A percentile compares a stretch with the other conserved stretches of the same genome.
These are phyloP conservation scores for Aselliscus stoliczkanus DNA, from an alignment of 2,797 vertebrate genomes.

Conservation along the genomic window DNA sequence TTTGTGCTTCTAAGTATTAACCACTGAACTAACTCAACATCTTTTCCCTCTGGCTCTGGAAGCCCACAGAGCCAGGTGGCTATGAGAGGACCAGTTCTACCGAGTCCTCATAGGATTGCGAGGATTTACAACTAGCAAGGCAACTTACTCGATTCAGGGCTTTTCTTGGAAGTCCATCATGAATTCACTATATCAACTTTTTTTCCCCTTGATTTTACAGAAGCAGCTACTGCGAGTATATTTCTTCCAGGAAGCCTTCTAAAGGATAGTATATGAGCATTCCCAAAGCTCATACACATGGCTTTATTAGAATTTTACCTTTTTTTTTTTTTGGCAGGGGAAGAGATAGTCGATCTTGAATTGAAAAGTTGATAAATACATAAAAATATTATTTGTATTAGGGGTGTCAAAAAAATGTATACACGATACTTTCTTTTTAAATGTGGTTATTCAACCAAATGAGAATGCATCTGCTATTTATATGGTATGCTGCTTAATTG, in stretches of 20 bases:
- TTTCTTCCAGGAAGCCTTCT: constrained; percentile 3
- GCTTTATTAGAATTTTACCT: not conserved
- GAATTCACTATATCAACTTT: not conserved
- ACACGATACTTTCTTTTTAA: not conserved
- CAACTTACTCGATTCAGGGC: not conserved
- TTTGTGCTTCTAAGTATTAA: not conserved
- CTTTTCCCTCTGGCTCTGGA: not conserved
- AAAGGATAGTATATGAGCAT: not conserved
- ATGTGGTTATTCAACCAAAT: not conserved
- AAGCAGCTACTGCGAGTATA: not conserved
- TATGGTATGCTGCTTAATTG: not conserved
- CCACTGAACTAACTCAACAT: not conserved
- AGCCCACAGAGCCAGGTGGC: not conserved
- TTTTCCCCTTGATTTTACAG: not conserved
- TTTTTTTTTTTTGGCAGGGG: not conserved
- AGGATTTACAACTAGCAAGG: not conserved
- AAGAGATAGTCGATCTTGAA: too few species aligned
- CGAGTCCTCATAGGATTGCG: not conserved
- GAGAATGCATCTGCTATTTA: not conserved
- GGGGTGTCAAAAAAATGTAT: too few species aligned
- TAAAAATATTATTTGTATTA: too few species aligned
- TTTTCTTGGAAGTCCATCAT: constrained; percentile 23
- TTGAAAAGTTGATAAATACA: too few species aligned
- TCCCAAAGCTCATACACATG: not conserved
- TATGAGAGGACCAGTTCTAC: not conserved